A percentile compares a stretch with the other conserved stretches of the same genome.
Conservation (phyloP, 2,888 invertebrate genomes). For the Cantharis flavilabris region DNA sequence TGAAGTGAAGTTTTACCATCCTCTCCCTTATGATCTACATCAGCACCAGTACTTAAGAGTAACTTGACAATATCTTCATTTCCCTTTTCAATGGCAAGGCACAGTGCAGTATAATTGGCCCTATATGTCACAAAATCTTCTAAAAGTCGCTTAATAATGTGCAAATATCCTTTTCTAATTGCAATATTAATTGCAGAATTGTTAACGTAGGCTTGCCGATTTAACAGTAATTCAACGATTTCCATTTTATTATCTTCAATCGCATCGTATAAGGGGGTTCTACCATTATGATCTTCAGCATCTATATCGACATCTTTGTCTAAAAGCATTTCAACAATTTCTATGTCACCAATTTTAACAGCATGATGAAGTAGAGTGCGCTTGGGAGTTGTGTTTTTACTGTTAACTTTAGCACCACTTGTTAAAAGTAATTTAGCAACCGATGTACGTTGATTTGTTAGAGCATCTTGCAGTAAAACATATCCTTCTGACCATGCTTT, state of each 20-base stretch:
- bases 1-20: neutral
- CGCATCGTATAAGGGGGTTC: too few relatives aligned
- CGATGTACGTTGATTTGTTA: too few relatives aligned
- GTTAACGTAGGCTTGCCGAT: too few relatives aligned
- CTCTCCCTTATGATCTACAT: neutral
- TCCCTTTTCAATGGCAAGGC: neutral
- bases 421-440: too few relatives aligned
- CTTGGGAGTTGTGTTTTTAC: too few relatives aligned
- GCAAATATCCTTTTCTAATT: neutral
- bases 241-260: too few relatives aligned
- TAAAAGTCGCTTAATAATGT: neutral
- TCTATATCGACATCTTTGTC: neutral
- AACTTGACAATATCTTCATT: neutral
- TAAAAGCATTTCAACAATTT: neutral
- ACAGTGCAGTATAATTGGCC: neutral
- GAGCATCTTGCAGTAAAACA: too few relatives aligned
- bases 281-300: neutral
- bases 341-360: neutral
- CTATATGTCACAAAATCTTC: neutral
- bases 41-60: neutral
- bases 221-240: too few relatives aligned
- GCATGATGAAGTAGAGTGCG: neutral
- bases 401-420: too few relatives aligned
- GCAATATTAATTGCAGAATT: neutral
- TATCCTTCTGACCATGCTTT: constrained; percentile 3